Evolutionary conservation across 2,888 invertebrate species (phyloP).

Genomic region (Aleiodes testaceus): DNA sequence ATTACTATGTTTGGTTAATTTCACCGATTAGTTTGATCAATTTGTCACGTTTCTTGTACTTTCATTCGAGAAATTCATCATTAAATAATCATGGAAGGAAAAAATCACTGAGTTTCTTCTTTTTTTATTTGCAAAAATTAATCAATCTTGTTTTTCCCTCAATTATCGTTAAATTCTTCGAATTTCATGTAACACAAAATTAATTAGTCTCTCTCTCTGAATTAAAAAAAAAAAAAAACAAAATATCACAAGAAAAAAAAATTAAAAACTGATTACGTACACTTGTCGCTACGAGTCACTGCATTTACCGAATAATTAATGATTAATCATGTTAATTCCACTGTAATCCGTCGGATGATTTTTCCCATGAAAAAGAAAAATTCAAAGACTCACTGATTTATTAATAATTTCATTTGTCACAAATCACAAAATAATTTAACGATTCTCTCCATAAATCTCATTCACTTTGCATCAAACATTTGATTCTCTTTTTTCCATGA

Average conservation of each 20-base stretch:
- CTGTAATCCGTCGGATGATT: slow-evolving; percentile 42
- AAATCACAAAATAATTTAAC: not conserved
- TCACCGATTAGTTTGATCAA: slow-evolving; percentile 26
- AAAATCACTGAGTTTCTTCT: too few relatives aligned
- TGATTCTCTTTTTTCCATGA: too few relatives aligned
- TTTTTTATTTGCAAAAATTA: too few relatives aligned
- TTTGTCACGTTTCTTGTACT: slow-evolving; percentile 3
- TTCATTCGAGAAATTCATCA: not conserved
- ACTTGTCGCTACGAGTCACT: not conserved
- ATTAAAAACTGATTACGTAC: not conserved
- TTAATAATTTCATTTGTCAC: not conserved
- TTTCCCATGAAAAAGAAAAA: not conserved
- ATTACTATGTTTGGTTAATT: not conserved
- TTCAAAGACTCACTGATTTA: slow-evolving; percentile 10
- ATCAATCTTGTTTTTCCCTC: too few relatives aligned
- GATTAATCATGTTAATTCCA: slow-evolving; percentile 11
- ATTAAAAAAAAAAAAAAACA: too few relatives aligned
- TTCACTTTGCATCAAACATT: not conserved
- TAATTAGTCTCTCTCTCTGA: not conserved
- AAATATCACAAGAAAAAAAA: not conserved
- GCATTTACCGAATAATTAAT: not conserved
- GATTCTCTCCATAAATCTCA: not conserved
- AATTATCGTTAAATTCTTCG: too few relatives aligned
- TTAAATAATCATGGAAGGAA: too few relatives aligned
- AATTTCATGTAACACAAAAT: not conserved